phyloP scores from a whole-genome alignment of 2,888 invertebrate genomes.

The Formica aserva region DNA sequence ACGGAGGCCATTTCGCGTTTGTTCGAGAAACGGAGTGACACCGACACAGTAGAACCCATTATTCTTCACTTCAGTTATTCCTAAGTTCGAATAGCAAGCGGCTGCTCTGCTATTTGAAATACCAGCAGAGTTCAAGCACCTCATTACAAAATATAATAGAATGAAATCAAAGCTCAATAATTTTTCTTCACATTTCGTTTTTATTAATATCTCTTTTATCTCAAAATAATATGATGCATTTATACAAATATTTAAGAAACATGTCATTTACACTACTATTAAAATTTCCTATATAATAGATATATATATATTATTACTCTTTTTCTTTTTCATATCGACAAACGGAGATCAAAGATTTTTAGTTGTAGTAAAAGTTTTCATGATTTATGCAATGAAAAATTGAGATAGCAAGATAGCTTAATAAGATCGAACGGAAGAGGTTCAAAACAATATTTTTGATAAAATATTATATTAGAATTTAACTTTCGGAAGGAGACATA shows the following conservation, averaged over 20 bases:
- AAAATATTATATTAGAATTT: neutral
- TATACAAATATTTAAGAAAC: neutral
- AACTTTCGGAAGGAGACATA: neutral
- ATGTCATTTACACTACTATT: neutral
- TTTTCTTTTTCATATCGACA: neutral
- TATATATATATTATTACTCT: no score
- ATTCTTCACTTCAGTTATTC: neutral
- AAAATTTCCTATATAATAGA: neutral
- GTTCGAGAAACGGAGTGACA: neutral
- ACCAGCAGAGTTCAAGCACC: neutral
- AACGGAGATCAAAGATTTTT: neutral
- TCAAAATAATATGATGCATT: neutral
- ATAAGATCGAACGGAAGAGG: neutral
- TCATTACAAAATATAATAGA: neutral
- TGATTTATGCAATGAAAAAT: neutral
- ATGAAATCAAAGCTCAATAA: neutral
- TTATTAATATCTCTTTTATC: neutral
- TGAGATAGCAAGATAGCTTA: no score
- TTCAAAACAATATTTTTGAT: neutral
- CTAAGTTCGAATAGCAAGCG: neutral
- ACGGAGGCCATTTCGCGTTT: constrained; percentile 52
- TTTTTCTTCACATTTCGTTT: neutral
- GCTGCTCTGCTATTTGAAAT: neutral
- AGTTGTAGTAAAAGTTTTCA: neutral
- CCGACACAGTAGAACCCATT: neutral